These are phyloP conservation scores for human DNA, from an alignment of 2,113 vertebrate species.

Conservation along the genomic window DNA sequence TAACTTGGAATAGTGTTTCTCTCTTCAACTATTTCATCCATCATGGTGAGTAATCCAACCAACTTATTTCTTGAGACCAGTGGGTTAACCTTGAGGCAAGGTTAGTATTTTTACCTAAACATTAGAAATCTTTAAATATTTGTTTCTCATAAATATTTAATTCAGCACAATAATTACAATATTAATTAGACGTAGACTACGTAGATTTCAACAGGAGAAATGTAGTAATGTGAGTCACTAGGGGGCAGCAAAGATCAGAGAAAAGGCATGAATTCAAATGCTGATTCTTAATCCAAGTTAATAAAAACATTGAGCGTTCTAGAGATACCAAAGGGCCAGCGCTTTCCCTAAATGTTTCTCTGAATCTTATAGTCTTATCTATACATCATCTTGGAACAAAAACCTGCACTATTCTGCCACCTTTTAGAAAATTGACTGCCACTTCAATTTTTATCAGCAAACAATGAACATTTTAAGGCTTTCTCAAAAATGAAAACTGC, in stretches of 20 bases:
- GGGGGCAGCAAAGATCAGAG: slow-evolving; percentile 85
- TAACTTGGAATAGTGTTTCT: not conserved
- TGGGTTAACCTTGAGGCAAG: not conserved
- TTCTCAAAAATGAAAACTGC: slow-evolving; percentile 37
- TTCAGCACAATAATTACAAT: not conserved
- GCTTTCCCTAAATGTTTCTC: not conserved
- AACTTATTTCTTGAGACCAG: not conserved
- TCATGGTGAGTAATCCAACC: not conserved
- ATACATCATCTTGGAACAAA: not conserved
- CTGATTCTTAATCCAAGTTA: slow-evolving; percentile 32
- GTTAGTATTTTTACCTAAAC: not conserved
- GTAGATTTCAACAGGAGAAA: not conserved
- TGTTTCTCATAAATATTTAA: not conserved
- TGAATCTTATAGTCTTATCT: not conserved
- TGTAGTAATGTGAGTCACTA: slow-evolving; percentile 69
- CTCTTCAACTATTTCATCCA: not conserved
- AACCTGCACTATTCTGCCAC: not conserved
- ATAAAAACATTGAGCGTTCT: not conserved
- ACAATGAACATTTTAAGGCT: not conserved
- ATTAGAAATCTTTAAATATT: not conserved
- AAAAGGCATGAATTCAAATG: slow-evolving; percentile 70
- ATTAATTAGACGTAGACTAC: slow-evolving; percentile 34
- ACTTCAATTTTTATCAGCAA: slow-evolving; percentile 38
- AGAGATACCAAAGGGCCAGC: not conserved
- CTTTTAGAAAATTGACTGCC: not conserved